Base-by-base conservation (phyloP, 1,140 invertebrate species). In the Ostrea edulis region DNA sequence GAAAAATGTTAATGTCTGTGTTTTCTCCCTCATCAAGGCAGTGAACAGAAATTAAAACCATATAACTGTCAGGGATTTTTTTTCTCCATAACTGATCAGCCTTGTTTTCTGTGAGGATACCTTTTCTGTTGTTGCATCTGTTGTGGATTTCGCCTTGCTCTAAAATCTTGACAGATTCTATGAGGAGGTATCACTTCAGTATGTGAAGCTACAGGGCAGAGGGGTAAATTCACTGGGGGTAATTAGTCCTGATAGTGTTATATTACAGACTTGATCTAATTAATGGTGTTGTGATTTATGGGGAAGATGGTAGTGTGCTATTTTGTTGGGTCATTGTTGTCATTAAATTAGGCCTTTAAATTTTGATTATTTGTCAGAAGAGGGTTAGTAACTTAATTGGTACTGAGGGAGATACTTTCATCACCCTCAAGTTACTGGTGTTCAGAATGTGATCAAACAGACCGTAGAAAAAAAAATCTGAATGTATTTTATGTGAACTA, bases 301-400 rank as follows among this genome's bases (percentile, higher is more conserved):
- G 22, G 68, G 55, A 29, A 44, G 12, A 35, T 12, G 8, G 68
- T 29, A 14, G 11, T 29, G 9, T 17, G 8, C 11, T 29, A 29
- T 29, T 35, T 77, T 77, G 25, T 14, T 29, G 68, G 68, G 29
- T 77, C 68, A 77, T 77, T 77, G 22, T 77, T 35, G 11, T 77
- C 25, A 29, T 77, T 44, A 29, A 77, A 77, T 77, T 35, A 14
- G 2, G 14, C 25, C 12, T 11, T 14, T 77, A 77, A 25, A 77
- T 77, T 77, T 77, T 77, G 29, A 77, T 77, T 77, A 77, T 77
- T 77, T 77, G 68, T 77, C 68, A 77, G 29, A 29, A 35, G 29
- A 14, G 14, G 68, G 25, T 77, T 77, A 29, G 0, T 5, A 77
- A 25, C n/a, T 62, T 62, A 35, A 17, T n/a, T 62, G 5, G 14